phyloP scores from a whole-genome alignment of 2,113 vertebrate genomes.

The Platycercus adscitus region DNA sequence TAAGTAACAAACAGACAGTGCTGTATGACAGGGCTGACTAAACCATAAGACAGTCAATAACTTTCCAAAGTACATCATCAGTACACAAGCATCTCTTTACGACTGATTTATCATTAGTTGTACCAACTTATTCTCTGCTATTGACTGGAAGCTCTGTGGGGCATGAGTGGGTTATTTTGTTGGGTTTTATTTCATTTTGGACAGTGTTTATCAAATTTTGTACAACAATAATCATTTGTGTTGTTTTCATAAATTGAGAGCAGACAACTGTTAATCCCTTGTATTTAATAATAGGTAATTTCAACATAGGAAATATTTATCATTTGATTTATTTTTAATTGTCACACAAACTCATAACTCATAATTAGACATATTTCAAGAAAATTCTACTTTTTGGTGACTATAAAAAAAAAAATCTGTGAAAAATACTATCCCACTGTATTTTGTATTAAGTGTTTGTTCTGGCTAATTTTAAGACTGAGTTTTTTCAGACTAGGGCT shows the following conservation, averaged over 20 bases:
- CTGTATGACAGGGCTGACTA: neutral
- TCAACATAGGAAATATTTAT: neutral
- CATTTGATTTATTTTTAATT: neutral
- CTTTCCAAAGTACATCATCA: neutral
- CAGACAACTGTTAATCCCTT: neutral
- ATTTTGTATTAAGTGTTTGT: neutral
- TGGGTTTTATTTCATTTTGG: neutral
- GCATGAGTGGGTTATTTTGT: neutral
- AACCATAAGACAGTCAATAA: fast-evolving
- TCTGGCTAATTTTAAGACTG: neutral
- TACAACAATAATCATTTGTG: neutral
- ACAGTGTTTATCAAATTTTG: neutral
- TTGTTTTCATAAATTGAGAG: neutral
- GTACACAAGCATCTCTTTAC: neutral
- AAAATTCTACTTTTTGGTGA: neutral
- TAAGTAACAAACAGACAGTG: too few species aligned
- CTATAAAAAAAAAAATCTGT: neutral
- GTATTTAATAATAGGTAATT: neutral
- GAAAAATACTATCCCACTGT: neutral
- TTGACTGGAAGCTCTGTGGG: neutral
- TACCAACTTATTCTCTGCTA: neutral
- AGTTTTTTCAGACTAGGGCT: neutral
- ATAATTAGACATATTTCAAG: neutral
- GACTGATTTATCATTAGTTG: neutral
- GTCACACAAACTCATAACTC: neutral